Conservation (phyloP, 2,797 vertebrate species). For the Micromesistius poutassou region DNA sequence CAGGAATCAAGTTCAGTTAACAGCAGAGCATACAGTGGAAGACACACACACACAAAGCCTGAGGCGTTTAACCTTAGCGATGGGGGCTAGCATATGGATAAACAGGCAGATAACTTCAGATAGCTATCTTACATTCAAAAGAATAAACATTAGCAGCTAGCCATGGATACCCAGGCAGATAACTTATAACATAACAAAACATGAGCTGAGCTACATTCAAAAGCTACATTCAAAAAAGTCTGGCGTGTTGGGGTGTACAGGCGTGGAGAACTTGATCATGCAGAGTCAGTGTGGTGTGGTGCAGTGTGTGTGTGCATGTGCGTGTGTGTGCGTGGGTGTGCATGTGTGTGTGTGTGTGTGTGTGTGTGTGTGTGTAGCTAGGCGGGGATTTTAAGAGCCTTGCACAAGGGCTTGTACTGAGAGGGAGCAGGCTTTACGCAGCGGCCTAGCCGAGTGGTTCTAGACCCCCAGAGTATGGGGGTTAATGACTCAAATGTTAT, state of each 20-base stretch:
- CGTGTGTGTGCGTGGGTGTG: slow-evolving; percentile 10
- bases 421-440: slow-evolving; percentile 52
- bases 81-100: too few relatives aligned
- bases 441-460: slow-evolving; percentile 51
- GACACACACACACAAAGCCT: too few relatives aligned
- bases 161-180: too few relatives aligned
- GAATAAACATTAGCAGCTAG: too few relatives aligned
- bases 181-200: too few relatives aligned
- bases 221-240: slow-evolving; percentile 25
- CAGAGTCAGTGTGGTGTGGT: slow-evolving; percentile 25
- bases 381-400: slow-evolving; percentile 59
- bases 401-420: slow-evolving; percentile 50
- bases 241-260: not conserved
- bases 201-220: slow-evolving; percentile 11
- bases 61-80: too few relatives aligned
- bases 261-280: not conserved
- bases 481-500: slow-evolving; percentile 64
- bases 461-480: slow-evolving; percentile 55
- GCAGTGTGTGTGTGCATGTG: slow-evolving; percentile 49
- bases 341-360: not conserved
- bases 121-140: too few relatives aligned
- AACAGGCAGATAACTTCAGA: too few relatives aligned
- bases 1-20: too few relatives aligned
- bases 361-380: not conserved
- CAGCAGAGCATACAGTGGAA: too few relatives aligned